Evolutionary conservation across 2,113 vertebrate species (phyloP), one percentile per base, ranked within the genome.

Genomic region (Fulmarus glacialis): DNA sequence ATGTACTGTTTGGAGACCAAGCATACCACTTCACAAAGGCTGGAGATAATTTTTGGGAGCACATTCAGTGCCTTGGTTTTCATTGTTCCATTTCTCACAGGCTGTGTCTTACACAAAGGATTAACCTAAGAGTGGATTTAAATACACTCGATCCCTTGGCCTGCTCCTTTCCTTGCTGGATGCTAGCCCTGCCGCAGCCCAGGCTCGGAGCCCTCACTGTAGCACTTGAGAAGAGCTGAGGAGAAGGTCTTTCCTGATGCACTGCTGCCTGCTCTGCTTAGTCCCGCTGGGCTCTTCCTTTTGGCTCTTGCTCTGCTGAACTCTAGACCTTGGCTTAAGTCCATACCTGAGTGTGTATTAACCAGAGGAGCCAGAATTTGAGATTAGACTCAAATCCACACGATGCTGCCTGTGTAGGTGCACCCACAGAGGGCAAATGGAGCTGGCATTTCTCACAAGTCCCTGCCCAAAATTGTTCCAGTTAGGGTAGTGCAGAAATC

Each of bases 81-180:
- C 12, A 47, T 74, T 82, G 20, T 74, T 91, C 27, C 6, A 7
- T 90, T 89, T 89, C 55, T 91, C 20, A 55, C 15, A 59, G 29
- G 3, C 8, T 71, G 27, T 66, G 11, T 52, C 4, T 73, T 45
- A 63, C 7, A 36, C 47, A 84, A 59, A 78, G 15, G 1, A 22
- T 50, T 80, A 77, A 94, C 23, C 11, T 42, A 42, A 48, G 43
- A 64, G 15, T 7, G 5, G 24, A 34, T 45, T 82, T 62, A 64
- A 47, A 60, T 22, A 40, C 27, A 7, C 3, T 59, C 0, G 0
- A 9, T 62, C 30, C 29, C 43, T 55, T 6, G 30, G 56, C 11
- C 52, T 87, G 8, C 32, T 66, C 30, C 30, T 90, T 86, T 88
- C 58, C 15, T 84, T 64, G 19, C 21, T 48, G 23, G 45, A 24